Evolutionary conservation across 2,888 invertebrate genomes (phyloP).

Genomic region (Cenopis cana): DNA sequence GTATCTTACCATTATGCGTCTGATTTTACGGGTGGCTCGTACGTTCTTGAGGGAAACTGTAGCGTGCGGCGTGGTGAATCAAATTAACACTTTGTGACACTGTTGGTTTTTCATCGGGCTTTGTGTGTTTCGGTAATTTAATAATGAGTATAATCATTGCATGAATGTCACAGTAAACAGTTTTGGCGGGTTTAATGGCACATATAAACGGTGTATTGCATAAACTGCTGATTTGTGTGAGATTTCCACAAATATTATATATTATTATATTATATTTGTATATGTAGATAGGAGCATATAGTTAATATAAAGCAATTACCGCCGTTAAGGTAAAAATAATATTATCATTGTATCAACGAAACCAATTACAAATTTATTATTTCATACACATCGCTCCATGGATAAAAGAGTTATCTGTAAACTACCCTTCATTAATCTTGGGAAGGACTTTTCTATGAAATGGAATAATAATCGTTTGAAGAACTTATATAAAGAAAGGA

Average conservation of each 20-base stretch:
- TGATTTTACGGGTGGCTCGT: constrained; percentile 72
- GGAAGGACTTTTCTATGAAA: constrained; percentile 8
- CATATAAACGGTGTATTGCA: not conserved
- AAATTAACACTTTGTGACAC: constrained; percentile 41
- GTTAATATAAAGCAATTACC: too few relatives aligned
- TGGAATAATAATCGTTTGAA: constrained; percentile 29
- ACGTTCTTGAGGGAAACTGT: constrained; percentile 44
- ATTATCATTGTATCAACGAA: not conserved
- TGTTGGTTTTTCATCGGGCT: constrained; percentile 23
- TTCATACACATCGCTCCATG: not conserved
- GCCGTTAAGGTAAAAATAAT: too few relatives aligned
- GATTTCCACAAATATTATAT: too few relatives aligned
- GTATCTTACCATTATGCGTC: constrained; percentile 79
- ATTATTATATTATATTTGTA: too few relatives aligned
- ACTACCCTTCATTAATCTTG: constrained; percentile 23
- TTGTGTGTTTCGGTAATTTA: constrained; percentile 24
- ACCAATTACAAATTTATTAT: not conserved
- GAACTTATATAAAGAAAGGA: constrained; percentile 20
- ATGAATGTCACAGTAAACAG: not conserved
- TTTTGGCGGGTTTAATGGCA: not conserved
- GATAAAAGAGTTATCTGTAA: not conserved
- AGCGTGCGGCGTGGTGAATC: constrained; percentile 38
- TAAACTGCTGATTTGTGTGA: too few relatives aligned
- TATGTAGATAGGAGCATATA: too few relatives aligned
- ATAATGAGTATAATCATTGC: constrained; percentile 18